phyloP scores from a whole-genome alignment of 2,113 vertebrate genomes.

The Paratilapia polleni region DNA sequence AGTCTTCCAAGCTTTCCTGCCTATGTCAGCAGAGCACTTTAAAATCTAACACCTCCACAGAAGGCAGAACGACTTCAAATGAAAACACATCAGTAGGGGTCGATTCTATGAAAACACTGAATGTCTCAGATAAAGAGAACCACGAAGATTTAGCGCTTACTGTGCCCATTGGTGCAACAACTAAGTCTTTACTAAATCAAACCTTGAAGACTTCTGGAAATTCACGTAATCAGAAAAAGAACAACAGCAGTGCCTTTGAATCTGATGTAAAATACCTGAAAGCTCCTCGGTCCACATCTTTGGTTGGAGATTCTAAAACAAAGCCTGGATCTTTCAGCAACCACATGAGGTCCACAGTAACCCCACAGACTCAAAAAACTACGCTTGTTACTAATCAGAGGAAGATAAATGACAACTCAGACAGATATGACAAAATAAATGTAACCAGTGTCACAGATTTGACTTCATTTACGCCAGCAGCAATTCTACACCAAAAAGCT shows the following conservation, averaged over 20 bases:
- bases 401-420: slow-evolving; percentile 4
- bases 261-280: neutral
- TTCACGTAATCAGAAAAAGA: neutral
- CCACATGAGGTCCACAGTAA: neutral
- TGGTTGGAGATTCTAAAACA: neutral
- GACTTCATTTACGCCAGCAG: neutral
- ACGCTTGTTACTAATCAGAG: neutral
- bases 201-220: neutral
- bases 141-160: neutral
- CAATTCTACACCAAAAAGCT: neutral
- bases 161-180: neutral
- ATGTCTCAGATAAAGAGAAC: slow-evolving; percentile 33
- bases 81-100: neutral
- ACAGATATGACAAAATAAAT: neutral
- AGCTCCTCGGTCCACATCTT: neutral
- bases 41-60: neutral
- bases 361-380: neutral
- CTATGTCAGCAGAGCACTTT: neutral
- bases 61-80: slow-evolving; percentile 3
- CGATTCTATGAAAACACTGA: neutral
- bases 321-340: neutral
- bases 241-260: neutral
- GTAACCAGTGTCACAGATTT: neutral
- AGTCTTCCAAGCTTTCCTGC: neutral
- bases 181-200: neutral